Base-by-base conservation (phyloP, 92 coral and sea anemone species). In the Phymanthus crucifer region DNA sequence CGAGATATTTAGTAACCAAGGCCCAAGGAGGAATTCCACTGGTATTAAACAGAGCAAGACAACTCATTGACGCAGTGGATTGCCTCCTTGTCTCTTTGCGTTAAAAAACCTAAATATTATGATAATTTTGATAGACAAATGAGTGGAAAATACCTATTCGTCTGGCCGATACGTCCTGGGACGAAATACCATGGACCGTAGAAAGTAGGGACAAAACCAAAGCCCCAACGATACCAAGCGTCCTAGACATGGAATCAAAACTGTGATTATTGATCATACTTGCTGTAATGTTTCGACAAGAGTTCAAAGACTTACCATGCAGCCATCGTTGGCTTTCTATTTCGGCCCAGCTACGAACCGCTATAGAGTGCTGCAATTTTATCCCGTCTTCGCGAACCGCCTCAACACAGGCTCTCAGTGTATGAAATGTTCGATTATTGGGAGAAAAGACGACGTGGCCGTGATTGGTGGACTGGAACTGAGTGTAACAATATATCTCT, bases 301-400 rank as follows among this genome's bases (percentile, higher is more conserved):
- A 16, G 19, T 3, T 21, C 6, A 13, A n/a, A 12, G 17, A 77
- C 97, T 93, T 73, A 93, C 97, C 94, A 83, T 70, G 86, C 78
- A 90, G 90, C 80, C 97, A 93, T 93, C 80, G 84, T 85, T 87
- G 93, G 90, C 97, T 86, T 84, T 84, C n/a, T 78, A 85, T 87
- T 90, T 87, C 94, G 88, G 92, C 97, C 97, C 97, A 87, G 94
- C 90, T 90, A 90, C 92, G 90, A 83, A 76, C 91, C 86, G 86
- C 80, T 35, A 67, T 40, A 81, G 79, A 83, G 79, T 83, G 88
- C 97, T 90, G 90, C 92, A 90, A 92, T 90, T 79, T 71, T 87
- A 90, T 87, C 88, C 90, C 91, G 48, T 43, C 1, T 85, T 86
- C 79, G 76, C 83, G 86, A 79, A 76, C 86, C 83, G 81, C 87